Evolutionary conservation across 37 sponge, comb jelly and placozoan genomes (phyloP).

Genomic region (Beroe forskalii): DNA sequence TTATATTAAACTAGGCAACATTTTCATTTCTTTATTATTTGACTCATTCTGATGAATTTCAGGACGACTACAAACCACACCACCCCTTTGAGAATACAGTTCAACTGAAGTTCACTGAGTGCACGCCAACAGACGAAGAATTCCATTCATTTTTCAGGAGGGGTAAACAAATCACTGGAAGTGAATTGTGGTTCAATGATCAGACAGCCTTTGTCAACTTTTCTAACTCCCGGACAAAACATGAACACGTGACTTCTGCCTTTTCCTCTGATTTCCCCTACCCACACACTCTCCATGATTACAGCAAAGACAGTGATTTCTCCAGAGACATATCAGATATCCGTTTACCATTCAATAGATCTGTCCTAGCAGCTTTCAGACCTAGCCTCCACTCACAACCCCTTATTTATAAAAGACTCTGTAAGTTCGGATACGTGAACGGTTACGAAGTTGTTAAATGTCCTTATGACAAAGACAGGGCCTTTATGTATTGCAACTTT

Average conservation of each 20-base stretch:
- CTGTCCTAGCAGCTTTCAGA: not conserved
- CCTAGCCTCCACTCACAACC: not conserved
- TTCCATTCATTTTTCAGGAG: not conserved
- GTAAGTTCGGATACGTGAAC: not conserved
- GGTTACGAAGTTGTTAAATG: not conserved
- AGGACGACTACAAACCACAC: not conserved
- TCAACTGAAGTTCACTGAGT: not conserved
- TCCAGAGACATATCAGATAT: not conserved
- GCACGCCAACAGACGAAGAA: not conserved
- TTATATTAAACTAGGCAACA: no score
- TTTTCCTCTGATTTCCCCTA: not conserved
- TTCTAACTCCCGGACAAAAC: not conserved
- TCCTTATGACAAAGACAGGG: constrained; percentile 16
- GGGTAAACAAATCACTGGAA: not conserved
- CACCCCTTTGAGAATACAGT: not conserved
- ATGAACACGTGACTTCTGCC: not conserved
- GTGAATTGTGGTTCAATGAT: not conserved
- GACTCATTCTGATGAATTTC: no score
- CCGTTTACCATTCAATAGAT: not conserved
- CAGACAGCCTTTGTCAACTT: not conserved
- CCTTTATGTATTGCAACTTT: constrained; percentile 21
- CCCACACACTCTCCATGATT: not conserved
- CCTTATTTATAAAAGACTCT: not conserved
- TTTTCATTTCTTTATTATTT: no score
- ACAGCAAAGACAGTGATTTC: not conserved